phyloP scores from a whole-genome alignment of 2,797 vertebrate species.

The Rhinichthys osculus region DNA sequence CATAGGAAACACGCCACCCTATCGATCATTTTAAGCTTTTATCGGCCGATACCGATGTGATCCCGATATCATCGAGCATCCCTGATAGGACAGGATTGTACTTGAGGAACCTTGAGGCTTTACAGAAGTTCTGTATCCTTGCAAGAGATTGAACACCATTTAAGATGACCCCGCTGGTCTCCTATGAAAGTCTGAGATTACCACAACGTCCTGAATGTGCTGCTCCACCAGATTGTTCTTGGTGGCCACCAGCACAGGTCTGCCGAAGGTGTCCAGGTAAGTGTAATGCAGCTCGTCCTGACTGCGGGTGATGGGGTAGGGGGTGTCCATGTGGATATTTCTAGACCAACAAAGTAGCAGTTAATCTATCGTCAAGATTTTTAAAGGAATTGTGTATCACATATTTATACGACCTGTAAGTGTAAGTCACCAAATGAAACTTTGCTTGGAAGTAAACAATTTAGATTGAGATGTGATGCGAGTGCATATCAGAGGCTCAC shows the following conservation, averaged over 20 bases:
- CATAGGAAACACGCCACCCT: no score
- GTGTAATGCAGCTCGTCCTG: conserved; percentile 95
- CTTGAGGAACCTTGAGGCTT: not conserved
- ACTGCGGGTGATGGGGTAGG: conserved; percentile 89
- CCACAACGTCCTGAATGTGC: conserved; percentile 98
- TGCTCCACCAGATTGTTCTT: conserved; percentile 97
- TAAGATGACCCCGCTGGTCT: not conserved
- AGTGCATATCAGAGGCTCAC: conserved; percentile 74
- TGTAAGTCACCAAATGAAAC: not conserved
- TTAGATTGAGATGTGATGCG: not conserved
- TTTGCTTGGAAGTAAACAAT: not conserved
- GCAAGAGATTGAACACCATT: not conserved
- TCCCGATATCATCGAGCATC: no score
- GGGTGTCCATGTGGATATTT: conserved; percentile 93
- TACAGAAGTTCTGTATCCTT: not conserved
- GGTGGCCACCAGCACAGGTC: conserved; percentile 92
- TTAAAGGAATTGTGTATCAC: not conserved
- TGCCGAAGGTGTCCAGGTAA: conserved; percentile 96
- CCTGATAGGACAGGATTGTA: not conserved
- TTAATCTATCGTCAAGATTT: not conserved
- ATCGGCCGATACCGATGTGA: no score
- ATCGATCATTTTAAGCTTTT: no score
- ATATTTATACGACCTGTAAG: not conserved
- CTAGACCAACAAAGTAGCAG: conserved; percentile 69
- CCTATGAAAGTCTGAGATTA: conserved; percentile 68